Percentiles rank a stretch among this genome's conserved stretches.
Conservation (phyloP, 2,113 vertebrate genomes). For the Odocoileus hemionus region DNA sequence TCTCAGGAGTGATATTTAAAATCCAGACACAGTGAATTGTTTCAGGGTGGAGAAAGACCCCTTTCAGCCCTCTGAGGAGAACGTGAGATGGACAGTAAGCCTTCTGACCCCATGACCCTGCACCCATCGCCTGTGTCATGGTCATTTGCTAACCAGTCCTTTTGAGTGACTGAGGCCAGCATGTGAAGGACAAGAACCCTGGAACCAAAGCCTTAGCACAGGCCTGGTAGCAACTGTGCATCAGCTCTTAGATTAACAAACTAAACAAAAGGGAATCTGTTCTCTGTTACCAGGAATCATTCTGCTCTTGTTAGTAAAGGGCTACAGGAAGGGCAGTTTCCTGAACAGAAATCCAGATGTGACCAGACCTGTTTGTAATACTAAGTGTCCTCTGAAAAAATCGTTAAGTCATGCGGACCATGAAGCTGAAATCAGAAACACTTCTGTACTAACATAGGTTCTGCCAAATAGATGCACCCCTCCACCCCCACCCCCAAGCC, state of each 20-base stretch:
- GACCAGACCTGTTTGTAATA: neutral
- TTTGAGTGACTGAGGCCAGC: slow-evolving; percentile 18
- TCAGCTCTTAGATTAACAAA: neutral
- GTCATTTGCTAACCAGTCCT: slow-evolving; percentile 39
- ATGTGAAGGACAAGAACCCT: neutral
- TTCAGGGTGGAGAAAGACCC: slow-evolving; percentile 35
- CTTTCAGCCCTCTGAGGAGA: neutral
- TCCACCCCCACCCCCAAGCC: neutral
- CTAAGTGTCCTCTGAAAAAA: neutral
- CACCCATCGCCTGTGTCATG: neutral
- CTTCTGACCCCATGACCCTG: slow-evolving; percentile 1
- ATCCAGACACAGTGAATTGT: slow-evolving; percentile 51
- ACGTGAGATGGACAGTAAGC: neutral
- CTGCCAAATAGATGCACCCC: neutral
- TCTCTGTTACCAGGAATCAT: slow-evolving; percentile 19
- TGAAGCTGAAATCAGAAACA: neutral
- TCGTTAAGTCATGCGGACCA: neutral
- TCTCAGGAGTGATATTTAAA: neutral
- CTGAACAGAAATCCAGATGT: slow-evolving; percentile 40
- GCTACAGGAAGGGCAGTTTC: slow-evolving; percentile 39
- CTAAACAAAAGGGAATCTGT: neutral
- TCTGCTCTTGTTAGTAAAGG: slow-evolving; percentile 57
- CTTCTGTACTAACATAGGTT: neutral
- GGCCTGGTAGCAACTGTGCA: neutral
- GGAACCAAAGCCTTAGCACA: slow-evolving; percentile 17